Conservation (phyloP, 1,140 invertebrate species). For the Cataglyphis hispanica region DNA sequence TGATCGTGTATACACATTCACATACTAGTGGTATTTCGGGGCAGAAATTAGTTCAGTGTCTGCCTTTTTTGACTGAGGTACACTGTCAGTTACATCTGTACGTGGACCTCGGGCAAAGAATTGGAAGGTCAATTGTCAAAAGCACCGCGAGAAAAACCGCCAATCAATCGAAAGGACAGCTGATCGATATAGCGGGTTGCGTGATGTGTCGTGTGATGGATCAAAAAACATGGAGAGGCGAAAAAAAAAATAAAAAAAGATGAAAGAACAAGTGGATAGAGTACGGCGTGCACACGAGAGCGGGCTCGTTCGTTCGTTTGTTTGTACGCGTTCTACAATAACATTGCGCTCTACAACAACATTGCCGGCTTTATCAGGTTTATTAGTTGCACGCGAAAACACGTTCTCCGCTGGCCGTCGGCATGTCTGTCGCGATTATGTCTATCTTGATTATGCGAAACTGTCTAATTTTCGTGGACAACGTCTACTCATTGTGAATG, state of each 20-base stretch:
- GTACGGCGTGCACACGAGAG: neutral
- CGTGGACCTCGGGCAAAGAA: neutral
- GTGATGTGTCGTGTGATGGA: slow-evolving; percentile 29
- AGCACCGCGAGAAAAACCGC: slow-evolving; percentile 69
- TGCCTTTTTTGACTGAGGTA: slow-evolving; percentile 68
- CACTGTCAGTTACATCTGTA: slow-evolving; percentile 66
- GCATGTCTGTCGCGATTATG: neutral
- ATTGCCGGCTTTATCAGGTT: slow-evolving; percentile 15
- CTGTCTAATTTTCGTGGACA: neutral
- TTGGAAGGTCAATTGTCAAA: slow-evolving; percentile 58
- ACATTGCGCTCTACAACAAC: neutral
- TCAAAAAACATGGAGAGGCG: neutral
- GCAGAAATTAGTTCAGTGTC: slow-evolving; percentile 64
- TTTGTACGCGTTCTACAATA: slow-evolving; percentile 1
- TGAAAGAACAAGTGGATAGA: neutral
- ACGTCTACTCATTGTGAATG: too few species aligned
- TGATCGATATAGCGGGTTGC: slow-evolving; percentile 20
- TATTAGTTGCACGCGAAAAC: slow-evolving; percentile 33
- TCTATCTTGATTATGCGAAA: neutral
- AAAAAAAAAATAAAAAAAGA: slow-evolving; percentile 30
- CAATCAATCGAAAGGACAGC: slow-evolving; percentile 60
- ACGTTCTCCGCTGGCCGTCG: neutral
- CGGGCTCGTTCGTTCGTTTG: neutral
- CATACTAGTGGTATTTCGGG: neutral
- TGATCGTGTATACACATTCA: slow-evolving; percentile 27